Conservation (phyloP, 2,113 vertebrate genomes). For the Gavia stellata region DNA sequence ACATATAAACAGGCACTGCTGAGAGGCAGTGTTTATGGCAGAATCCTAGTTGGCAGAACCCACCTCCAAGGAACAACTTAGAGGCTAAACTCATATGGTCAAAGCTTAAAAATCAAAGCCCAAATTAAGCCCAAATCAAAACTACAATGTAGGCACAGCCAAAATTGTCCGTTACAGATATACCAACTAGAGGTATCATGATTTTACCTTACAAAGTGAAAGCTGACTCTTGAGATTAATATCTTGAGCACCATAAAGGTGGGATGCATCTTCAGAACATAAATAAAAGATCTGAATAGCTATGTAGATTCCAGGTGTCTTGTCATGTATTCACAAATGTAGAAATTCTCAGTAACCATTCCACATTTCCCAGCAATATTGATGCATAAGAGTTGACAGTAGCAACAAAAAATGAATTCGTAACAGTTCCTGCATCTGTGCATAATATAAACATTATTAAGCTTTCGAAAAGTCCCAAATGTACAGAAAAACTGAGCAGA, state of each 20-base stretch:
- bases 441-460: background rate
- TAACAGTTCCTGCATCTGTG: background rate
- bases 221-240: background rate
- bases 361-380: background rate
- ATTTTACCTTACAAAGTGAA: background rate
- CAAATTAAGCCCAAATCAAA: background rate
- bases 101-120: background rate
- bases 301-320: background rate
- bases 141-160: background rate
- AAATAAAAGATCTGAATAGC: background rate
- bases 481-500: background rate
- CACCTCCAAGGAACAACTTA: background rate
- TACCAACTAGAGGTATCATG: fast-evolving
- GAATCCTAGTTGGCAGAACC: background rate
- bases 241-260: background rate
- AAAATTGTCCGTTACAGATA: background rate
- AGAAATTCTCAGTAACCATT: background rate
- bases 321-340: background rate
- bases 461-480: background rate
- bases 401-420: background rate
- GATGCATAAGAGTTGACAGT: background rate
- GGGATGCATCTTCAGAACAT: background rate
- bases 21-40: background rate
- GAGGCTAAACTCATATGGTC: background rate
- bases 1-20: background rate